These are phyloP conservation scores for Parnassius mnemosyne DNA, from an alignment of 2,888 invertebrate species.

Conservation along the genomic window DNA sequence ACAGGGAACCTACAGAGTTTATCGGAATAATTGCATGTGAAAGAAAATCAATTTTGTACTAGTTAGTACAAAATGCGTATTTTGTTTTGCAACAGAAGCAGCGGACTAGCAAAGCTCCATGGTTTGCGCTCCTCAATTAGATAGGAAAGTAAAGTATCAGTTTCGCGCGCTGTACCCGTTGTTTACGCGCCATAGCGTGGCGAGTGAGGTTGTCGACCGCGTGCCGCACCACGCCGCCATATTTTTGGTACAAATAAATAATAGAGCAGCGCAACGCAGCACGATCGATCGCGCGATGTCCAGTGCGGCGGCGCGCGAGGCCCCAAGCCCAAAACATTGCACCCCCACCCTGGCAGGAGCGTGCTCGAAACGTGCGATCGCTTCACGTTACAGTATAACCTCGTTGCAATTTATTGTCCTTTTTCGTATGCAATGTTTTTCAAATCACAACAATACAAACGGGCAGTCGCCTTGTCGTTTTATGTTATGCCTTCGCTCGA, in stretches of 20 bases:
- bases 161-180: constrained; percentile 24
- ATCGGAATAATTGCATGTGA: too few species aligned
- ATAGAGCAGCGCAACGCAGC: constrained; percentile 67
- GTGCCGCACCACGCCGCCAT: constrained; percentile 63
- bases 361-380: constrained; percentile 33
- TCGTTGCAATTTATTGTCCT: constrained; percentile 22
- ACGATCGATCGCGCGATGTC: constrained; percentile 64
- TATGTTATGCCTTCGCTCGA: too few species aligned
- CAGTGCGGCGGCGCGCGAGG: constrained; percentile 64
- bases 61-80: too few species aligned
- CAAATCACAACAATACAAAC: neutral
- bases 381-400: constrained; percentile 31
- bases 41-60: too few species aligned
- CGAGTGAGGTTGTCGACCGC: constrained; percentile 30
- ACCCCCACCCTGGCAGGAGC: constrained; percentile 32
- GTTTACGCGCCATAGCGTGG: constrained; percentile 24
- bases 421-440: constrained; percentile 19
- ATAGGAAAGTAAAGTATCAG: constrained; percentile 15
- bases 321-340: constrained; percentile 22
- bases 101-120: constrained; percentile 3
- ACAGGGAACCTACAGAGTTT: too few species aligned
- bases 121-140: constrained; percentile 2
- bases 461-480: too few species aligned
- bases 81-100: neutral
- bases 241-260: constrained; percentile 74